Conservation (phyloP, 2,888 invertebrate species). For the Pocota personata region DNA sequence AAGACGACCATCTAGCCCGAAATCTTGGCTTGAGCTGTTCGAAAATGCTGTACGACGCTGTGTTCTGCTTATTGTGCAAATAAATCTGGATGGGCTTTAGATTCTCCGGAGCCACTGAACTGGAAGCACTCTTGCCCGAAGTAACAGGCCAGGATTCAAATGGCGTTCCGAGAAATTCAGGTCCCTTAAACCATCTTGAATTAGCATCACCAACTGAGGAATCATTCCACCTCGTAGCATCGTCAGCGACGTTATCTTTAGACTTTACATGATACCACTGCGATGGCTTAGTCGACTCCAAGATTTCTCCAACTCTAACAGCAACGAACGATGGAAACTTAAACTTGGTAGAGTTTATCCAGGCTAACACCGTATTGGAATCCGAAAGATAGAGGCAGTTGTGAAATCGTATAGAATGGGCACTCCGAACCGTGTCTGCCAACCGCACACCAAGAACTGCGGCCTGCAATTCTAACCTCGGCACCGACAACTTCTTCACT, state of each 20-base stretch:
- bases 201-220: neutral
- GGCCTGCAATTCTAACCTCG: neutral
- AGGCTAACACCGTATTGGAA: no score
- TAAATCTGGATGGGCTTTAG: neutral
- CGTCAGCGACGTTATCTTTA: neutral
- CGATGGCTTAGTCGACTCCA: neutral
- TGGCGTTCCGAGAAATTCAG: no score
- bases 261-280: slow-evolving; percentile 1
- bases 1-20: neutral
- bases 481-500: neutral
- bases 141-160: no score
- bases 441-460: neutral
- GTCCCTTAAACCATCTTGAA: no score
- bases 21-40: slow-evolving; percentile 6
- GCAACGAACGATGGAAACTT: no score
- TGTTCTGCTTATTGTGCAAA: neutral
- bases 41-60: neutral
- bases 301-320: no score
- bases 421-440: neutral
- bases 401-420: no score
- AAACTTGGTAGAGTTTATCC: no score
- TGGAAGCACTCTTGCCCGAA: no score
- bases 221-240: neutral
- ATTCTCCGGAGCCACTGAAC: neutral
- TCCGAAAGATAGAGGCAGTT: neutral